Percentiles rank a stretch among this genome's conserved stretches.
These are phyloP conservation scores for Cecropterus lyciades DNA, from an alignment of 1,140 invertebrate genomes.

Conservation along the genomic window DNA sequence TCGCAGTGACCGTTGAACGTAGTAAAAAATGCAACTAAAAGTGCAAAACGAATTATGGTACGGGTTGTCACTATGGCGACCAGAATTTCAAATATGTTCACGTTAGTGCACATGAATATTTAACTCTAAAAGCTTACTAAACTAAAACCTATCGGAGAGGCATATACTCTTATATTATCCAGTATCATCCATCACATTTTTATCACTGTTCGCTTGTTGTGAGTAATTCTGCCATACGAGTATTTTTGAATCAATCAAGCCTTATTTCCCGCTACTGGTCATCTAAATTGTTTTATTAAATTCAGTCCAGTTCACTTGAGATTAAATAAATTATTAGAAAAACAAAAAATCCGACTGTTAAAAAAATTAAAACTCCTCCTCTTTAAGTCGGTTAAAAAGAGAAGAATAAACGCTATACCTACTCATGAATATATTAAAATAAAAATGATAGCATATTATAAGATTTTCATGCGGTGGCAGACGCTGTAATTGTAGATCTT, in stretches of 20 bases:
- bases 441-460: no score
- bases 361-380: no score
- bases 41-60: conserved; percentile 31
- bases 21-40: conserved; percentile 28
- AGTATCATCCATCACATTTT: conserved; percentile 14
- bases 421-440: no score
- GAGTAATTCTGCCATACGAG: background rate
- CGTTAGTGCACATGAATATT: conserved; percentile 33
- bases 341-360: no score
- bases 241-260: conserved; percentile 7
- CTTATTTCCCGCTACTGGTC: conserved; percentile 10
- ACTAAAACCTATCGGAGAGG: conserved; percentile 25
- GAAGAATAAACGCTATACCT: no score
- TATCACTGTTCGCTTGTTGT: conserved; percentile 16
- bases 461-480: no score
- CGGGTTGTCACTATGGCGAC: conserved; percentile 19
- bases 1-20: conserved; percentile 11
- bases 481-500: no score
- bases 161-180: conserved; percentile 11
- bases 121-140: conserved; percentile 37
- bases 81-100: conserved; percentile 29
- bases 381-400: no score
- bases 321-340: no score
- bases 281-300: background rate
- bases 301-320: no score